Percentiles rank a stretch among this genome's conserved stretches.
Conservation (phyloP, 2,113 vertebrate genomes). For the Gymnogyps californianus region DNA sequence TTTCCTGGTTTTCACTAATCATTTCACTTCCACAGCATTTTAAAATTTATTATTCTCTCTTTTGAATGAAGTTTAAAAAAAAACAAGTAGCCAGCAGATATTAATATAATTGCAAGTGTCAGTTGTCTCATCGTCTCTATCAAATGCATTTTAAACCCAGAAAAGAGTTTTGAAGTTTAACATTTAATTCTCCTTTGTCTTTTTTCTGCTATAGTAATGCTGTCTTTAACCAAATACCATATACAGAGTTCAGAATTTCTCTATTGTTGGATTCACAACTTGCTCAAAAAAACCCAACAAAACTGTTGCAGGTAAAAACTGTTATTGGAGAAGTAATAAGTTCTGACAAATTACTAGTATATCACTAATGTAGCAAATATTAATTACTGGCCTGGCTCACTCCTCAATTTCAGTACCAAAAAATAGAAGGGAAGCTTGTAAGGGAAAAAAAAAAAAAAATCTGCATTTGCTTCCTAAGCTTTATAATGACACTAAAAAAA, state of each 20-base stretch:
- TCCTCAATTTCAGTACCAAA: neutral
- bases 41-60: neutral
- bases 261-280: neutral
- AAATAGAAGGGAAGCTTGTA: neutral
- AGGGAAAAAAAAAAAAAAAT: rapidly evolving
- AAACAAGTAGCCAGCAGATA: neutral
- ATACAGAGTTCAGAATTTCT: neutral
- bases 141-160: neutral
- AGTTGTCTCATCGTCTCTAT: neutral
- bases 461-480: neutral
- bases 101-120: neutral
- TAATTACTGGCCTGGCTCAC: neutral
- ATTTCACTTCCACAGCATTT: neutral
- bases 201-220: neutral
- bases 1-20: neutral
- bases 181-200: neutral
- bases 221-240: neutral
- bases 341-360: neutral
- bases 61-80: neutral
- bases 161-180: neutral
- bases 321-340: neutral
- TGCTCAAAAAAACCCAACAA: neutral
- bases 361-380: neutral
- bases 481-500: neutral
- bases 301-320: neutral